Evolutionary conservation across 1,140 invertebrate species (phyloP).

Genomic region (Sinella curviseta): DNA sequence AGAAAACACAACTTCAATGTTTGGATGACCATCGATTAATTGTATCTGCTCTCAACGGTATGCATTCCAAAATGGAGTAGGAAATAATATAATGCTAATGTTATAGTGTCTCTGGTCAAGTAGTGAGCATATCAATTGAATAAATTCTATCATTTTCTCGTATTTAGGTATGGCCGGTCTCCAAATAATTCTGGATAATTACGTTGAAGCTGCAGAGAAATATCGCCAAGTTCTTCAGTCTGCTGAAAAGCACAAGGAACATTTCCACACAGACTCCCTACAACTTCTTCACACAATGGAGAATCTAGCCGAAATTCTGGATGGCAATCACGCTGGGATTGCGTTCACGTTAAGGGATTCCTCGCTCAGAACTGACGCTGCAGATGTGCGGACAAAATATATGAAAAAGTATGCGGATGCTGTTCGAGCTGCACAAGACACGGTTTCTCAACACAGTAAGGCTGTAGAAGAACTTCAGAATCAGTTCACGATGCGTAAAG

Average conservation of each 20-base stretch:
- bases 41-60: slow-evolving; percentile 67
- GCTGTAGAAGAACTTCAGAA: slow-evolving; percentile 51
- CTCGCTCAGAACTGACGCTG: slow-evolving; percentile 58
- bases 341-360: slow-evolving; percentile 61
- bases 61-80: too few species aligned
- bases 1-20: slow-evolving; percentile 65
- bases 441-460: slow-evolving; percentile 36
- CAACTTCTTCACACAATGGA: slow-evolving; percentile 70
- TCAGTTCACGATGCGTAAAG: slow-evolving; percentile 32
- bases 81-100: not conserved
- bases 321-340: slow-evolving; percentile 53
- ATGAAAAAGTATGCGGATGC: slow-evolving; percentile 58
- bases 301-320: slow-evolving; percentile 64
- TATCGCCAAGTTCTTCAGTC: slow-evolving; percentile 65
- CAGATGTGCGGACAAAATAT: slow-evolving; percentile 64
- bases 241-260: slow-evolving; percentile 59
- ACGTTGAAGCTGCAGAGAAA: slow-evolving; percentile 60
- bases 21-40: slow-evolving; percentile 66
- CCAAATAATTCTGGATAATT: slow-evolving; percentile 62
- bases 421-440: slow-evolving; percentile 45
- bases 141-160: too few species aligned
- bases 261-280: slow-evolving; percentile 62
- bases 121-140: not conserved
- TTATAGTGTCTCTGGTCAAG: slow-evolving; percentile 1
- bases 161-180: slow-evolving; percentile 62